A percentile compares a stretch with the other conserved stretches of the same genome.
phyloP scores from a whole-genome alignment of 2,113 vertebrate genomes.

The Lethenteron camtschaticum region DNA sequence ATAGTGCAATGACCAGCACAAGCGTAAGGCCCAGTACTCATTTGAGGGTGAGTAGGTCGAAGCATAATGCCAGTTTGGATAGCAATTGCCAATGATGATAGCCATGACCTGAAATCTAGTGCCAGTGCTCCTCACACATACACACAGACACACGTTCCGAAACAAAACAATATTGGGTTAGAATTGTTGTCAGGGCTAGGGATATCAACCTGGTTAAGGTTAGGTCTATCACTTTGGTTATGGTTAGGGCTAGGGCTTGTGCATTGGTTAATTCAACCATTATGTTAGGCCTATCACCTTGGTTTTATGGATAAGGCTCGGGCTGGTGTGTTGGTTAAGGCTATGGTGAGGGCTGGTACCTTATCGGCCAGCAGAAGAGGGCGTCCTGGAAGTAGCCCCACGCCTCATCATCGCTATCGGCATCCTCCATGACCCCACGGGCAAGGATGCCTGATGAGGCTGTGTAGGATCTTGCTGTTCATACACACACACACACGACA shows the following conservation, averaged over 20 bases:
- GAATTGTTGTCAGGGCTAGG: not conserved
- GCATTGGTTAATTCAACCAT: slow-evolving; percentile 11
- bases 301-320: not conserved
- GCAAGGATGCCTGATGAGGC: slow-evolving; percentile 51
- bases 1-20: too few species aligned
- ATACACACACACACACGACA: slow-evolving; percentile 13
- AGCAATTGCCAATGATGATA: too few species aligned
- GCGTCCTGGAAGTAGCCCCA: slow-evolving; percentile 55
- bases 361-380: slow-evolving; percentile 28
- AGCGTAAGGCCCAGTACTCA: too few species aligned
- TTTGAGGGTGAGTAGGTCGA: too few species aligned
- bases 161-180: too few species aligned
- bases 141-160: too few species aligned
- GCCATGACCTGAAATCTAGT: too few species aligned
- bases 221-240: slow-evolving; percentile 13
- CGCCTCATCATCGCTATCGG: slow-evolving; percentile 35
- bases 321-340: not conserved
- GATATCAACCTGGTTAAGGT: not conserved
- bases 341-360: slow-evolving; percentile 33
- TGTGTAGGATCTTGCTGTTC: slow-evolving; percentile 48
- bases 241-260: slow-evolving; percentile 6
- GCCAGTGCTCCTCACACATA: too few species aligned
- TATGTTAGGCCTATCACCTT: slow-evolving; percentile 11
- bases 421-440: slow-evolving; percentile 25
- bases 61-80: too few species aligned